Percentiles rank a stretch among this genome's conserved stretches.
These are phyloP conservation scores for Sorex fumeus DNA, from an alignment of 2,113 vertebrate genomes.

Conservation along the genomic window DNA sequence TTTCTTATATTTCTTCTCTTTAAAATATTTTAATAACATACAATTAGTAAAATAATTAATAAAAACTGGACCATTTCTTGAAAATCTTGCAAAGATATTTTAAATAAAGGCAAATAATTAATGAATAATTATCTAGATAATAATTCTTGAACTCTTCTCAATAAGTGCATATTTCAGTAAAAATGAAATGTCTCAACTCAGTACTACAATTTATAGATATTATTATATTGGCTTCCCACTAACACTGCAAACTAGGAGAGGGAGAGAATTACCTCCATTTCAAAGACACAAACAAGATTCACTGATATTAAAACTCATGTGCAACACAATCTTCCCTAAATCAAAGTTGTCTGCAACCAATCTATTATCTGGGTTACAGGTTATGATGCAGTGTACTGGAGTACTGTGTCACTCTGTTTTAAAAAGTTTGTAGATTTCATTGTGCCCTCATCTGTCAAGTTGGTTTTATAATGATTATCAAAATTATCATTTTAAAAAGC, in stretches of 20 bases:
- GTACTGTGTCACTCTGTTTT: neutral
- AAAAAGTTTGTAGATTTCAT: neutral
- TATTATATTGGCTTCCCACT: neutral
- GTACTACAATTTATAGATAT: neutral
- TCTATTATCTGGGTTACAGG: neutral
- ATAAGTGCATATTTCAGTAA: neutral
- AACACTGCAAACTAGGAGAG: neutral
- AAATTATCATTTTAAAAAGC: neutral
- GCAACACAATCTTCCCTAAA: neutral
- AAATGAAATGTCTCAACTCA: neutral
- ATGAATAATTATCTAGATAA: neutral
- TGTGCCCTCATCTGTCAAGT: neutral
- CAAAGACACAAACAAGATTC: too few relatives aligned
- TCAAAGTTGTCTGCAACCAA: neutral
- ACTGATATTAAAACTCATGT: neutral
- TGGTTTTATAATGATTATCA: neutral
- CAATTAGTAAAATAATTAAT: neutral
- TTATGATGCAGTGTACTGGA: neutral
- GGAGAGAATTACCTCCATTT: neutral
- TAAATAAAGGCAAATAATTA: conserved; percentile 13
- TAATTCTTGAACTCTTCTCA: neutral
- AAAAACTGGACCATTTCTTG: neutral
- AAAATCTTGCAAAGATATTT: neutral
- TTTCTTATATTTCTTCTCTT: conserved; percentile 10
- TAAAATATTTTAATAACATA: neutral